A percentile compares a stretch with the other conserved stretches of the same genome.
Evolutionary conservation across 2,888 invertebrate genomes (phyloP).

Genomic region (Gasteruption jaculator): DNA sequence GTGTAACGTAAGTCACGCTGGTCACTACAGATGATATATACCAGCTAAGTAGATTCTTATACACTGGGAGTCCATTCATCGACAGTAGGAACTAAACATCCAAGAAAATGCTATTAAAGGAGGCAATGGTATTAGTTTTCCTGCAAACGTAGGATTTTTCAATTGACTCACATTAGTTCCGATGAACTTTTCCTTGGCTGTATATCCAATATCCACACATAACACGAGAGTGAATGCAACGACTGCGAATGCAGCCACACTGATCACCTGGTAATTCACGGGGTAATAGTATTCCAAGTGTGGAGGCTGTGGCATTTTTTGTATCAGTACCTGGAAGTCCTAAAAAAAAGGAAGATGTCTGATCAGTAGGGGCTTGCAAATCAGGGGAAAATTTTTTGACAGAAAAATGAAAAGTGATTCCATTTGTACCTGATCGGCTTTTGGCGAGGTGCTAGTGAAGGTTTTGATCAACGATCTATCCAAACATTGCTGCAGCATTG

Average conservation of each 20-base stretch:
- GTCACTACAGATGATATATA: too few relatives aligned
- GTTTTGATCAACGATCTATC: too few relatives aligned
- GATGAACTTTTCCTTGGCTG: slow-evolving; percentile 26
- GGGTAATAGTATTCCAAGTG: slow-evolving; percentile 17
- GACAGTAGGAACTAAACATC: slow-evolving; percentile 27
- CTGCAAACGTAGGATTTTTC: too few relatives aligned
- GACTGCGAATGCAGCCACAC: slow-evolving; percentile 21
- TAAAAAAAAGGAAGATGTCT: neutral
- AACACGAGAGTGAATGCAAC: slow-evolving; percentile 25
- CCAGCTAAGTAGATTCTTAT: slow-evolving; percentile 27
- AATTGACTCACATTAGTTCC: slow-evolving; percentile 29
- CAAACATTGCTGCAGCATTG: too few relatives aligned
- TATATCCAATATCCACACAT: slow-evolving; percentile 24
- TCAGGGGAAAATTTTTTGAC: too few relatives aligned
- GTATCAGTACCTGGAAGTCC: slow-evolving; percentile 22
- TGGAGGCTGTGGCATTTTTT: slow-evolving; percentile 31
- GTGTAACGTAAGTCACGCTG: slow-evolving; percentile 20
- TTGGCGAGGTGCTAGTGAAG: too few relatives aligned
- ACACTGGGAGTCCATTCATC: slow-evolving; percentile 28
- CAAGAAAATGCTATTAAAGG: too few relatives aligned
- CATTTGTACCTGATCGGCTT: too few relatives aligned
- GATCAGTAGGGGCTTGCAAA: too few relatives aligned
- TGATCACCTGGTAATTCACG: too few relatives aligned
- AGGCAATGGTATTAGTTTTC: too few relatives aligned
- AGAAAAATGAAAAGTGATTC: too few relatives aligned